Evolutionary conservation across 53 echinoderm and acorn worm genomes (phyloP).

Genomic region (Luidia sarsii): DNA sequence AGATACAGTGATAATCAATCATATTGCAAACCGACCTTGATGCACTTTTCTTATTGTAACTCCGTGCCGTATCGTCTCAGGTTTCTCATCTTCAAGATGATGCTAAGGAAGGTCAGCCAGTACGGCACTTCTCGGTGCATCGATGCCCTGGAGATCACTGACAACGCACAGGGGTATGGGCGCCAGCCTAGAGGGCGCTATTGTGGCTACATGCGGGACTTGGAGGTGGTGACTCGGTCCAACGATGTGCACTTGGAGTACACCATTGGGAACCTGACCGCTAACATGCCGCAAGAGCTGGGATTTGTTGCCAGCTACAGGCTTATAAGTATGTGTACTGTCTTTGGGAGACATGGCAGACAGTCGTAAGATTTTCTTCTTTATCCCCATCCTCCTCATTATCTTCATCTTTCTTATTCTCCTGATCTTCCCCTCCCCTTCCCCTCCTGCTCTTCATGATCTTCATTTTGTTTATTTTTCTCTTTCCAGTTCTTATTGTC

Average conservation of each 20-base stretch:
- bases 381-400: too few species aligned
- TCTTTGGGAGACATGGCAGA: too few species aligned
- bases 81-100: conserved; percentile 36
- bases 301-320: conserved; percentile 77
- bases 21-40: too few species aligned
- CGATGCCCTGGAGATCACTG: conserved; percentile 46
- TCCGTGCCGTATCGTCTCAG: too few species aligned
- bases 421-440: too few species aligned
- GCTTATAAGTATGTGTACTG: conserved; percentile 74
- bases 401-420: too few species aligned
- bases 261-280: conserved; percentile 61
- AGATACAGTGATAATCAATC: too few species aligned
- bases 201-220: conserved; percentile 43
- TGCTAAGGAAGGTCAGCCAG: conserved; percentile 9
- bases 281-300: conserved; percentile 66
- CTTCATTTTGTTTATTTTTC: too few species aligned
- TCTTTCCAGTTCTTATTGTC: too few species aligned
- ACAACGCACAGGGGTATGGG: conserved; percentile 11
- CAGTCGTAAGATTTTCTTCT: too few species aligned
- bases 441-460: too few species aligned
- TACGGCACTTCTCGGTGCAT: conserved; percentile 31
- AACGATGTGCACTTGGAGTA: conserved; percentile 62
- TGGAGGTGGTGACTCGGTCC: conserved; percentile 61
- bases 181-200: conserved; percentile 48
- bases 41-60: too few species aligned